Evolutionary conservation across 1,140 invertebrate genomes (phyloP).

Genomic region (Lepeophtheirus salmonis): DNA sequence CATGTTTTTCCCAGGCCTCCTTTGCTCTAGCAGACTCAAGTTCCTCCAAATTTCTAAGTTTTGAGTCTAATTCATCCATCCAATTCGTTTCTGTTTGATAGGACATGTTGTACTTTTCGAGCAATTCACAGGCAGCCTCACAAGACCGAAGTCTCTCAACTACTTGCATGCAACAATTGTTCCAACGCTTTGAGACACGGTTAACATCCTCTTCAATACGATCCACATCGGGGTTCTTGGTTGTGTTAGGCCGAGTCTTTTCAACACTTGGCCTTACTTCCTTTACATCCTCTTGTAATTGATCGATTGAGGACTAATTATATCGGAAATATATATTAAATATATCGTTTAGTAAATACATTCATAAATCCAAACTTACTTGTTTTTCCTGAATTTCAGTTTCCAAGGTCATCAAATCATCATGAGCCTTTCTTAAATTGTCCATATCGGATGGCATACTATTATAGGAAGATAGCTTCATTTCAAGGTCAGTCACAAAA

Average conservation of each 20-base stretch:
- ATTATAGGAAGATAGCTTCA: constrained; percentile 61
- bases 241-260: constrained; percentile 46
- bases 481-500: constrained; percentile 73
- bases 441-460: constrained; percentile 63
- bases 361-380: constrained; percentile 22
- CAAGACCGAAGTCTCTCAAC: constrained; percentile 51
- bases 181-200: constrained; percentile 68
- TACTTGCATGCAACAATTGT: constrained; percentile 60
- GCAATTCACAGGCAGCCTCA: constrained; percentile 59
- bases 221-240: constrained; percentile 64
- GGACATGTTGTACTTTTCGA: constrained; percentile 65
- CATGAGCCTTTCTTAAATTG: constrained; percentile 41
- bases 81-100: constrained; percentile 68
- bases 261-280: constrained; percentile 67
- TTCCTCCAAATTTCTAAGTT: constrained; percentile 46
- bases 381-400: constrained; percentile 24
- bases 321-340: background rate
- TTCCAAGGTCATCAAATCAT: constrained; percentile 26
- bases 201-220: constrained; percentile 78
- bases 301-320: constrained; percentile 63
- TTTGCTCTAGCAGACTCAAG: constrained; percentile 44
- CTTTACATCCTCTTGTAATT: constrained; percentile 69
- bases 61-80: constrained; percentile 55
- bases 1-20: constrained; percentile 28
- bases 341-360: too few species aligned